Percentiles rank a stretch among this genome's conserved stretches.
Evolutionary conservation across 2,113 vertebrate species (phyloP).

Genomic region (Ammodytes marinus): DNA sequence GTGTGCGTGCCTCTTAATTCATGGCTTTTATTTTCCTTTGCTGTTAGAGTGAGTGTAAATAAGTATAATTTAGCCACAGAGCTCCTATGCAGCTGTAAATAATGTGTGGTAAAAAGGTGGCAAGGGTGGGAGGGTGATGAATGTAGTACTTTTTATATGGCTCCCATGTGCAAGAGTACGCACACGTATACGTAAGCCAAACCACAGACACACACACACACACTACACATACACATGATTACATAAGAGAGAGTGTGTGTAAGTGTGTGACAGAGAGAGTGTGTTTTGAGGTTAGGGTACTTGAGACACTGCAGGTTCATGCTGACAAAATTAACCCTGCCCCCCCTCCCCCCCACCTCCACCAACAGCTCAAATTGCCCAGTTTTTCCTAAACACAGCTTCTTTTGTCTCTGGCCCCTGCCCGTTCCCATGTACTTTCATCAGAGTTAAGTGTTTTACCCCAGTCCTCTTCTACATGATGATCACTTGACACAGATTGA

Average conservation of each 20-base stretch:
- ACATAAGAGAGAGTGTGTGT: slow-evolving; percentile 43
- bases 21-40: slow-evolving; percentile 60
- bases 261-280: not conserved
- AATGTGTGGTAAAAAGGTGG: slow-evolving; percentile 62
- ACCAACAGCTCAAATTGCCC: not conserved
- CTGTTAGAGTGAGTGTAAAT: slow-evolving; percentile 67
- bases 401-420: not conserved
- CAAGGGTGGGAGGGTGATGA: slow-evolving; percentile 19
- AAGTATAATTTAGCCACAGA: slow-evolving; percentile 64
- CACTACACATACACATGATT: slow-evolving; percentile 36
- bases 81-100: slow-evolving; percentile 67
- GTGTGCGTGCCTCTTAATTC: slow-evolving; percentile 51
- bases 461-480: not conserved
- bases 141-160: slow-evolving; percentile 59
- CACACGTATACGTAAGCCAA: slow-evolving; percentile 35
- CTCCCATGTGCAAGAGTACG: slow-evolving; percentile 60
- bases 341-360: not conserved
- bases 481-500: not conserved
- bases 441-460: not conserved
- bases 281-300: slow-evolving; percentile 21
- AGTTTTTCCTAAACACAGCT: not conserved
- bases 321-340: slow-evolving; percentile 18
- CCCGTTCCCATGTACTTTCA: not conserved
- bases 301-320: slow-evolving; percentile 45
- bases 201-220: slow-evolving; percentile 26